phyloP scores from a whole-genome alignment of 1,140 invertebrate species.

The Drosophila oshimai region DNA sequence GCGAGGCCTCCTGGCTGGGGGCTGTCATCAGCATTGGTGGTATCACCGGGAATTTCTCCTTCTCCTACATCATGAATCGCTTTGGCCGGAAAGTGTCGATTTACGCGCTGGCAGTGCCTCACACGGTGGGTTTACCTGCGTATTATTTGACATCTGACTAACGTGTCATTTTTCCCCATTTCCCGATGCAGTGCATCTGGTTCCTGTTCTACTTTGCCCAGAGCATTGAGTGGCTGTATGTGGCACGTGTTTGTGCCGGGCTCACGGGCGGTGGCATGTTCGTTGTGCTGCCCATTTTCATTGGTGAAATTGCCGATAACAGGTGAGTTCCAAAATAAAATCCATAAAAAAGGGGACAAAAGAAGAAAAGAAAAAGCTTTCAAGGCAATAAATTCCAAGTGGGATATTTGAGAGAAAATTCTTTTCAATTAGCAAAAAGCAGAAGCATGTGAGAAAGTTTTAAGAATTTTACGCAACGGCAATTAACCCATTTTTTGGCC shows the following conservation, averaged over 20 bases:
- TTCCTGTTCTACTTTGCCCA: conserved; percentile 64
- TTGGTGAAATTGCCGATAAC: conserved; percentile 78
- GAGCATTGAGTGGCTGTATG: conserved; percentile 71
- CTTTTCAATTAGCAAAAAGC: too few relatives aligned
- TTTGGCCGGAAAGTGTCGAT: conserved; percentile 77
- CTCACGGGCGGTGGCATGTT: conserved; percentile 74
- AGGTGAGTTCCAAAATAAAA: conserved; percentile 43
- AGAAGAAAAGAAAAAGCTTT: neutral
- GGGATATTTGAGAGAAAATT: too few relatives aligned
- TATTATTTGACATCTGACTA: neutral
- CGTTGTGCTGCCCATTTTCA: conserved; percentile 69
- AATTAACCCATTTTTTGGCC: too few relatives aligned
- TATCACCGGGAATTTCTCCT: conserved; percentile 68
- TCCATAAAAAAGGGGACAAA: neutral
- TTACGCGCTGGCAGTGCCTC: conserved; percentile 64
- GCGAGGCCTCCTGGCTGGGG: conserved; percentile 78
- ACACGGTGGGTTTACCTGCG: conserved; percentile 60
- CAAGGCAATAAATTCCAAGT: too few relatives aligned
- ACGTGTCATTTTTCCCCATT: neutral
- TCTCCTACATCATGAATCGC: conserved; percentile 76
- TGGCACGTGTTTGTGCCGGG: conserved; percentile 81
- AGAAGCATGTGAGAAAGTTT: too few relatives aligned
- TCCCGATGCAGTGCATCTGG: conserved; percentile 68
- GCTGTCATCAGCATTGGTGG: conserved; percentile 72
- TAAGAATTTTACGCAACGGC: too few relatives aligned